phyloP scores from a whole-genome alignment of 1,140 invertebrate species.

The Drosophila carrolli region DNA sequence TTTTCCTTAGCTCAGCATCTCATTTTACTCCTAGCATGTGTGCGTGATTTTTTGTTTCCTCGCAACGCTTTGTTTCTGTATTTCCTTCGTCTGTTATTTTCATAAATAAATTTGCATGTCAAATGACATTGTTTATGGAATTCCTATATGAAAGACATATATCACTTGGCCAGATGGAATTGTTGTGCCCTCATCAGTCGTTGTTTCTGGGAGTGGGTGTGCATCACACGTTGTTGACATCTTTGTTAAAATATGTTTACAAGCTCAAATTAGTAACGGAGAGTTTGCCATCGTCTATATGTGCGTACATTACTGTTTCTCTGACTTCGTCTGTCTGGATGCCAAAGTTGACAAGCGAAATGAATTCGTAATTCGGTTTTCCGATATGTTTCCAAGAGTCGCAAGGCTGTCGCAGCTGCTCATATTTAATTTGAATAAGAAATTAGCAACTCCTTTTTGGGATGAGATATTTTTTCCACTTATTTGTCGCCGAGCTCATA shows the following conservation, averaged over 20 bases:
- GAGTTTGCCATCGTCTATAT: conserved; percentile 30
- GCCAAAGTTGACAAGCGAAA: conserved; percentile 75
- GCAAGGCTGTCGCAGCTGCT: conserved; percentile 28
- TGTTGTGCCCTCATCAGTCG: conserved; percentile 30
- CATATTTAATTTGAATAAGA: conserved; percentile 61
- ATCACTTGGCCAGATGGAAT: conserved; percentile 51
- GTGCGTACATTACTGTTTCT: conserved; percentile 15
- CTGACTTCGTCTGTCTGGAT: conserved; percentile 52
- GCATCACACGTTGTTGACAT: conserved; percentile 78
- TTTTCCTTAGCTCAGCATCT: conserved; percentile 73
- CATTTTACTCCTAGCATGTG: conserved; percentile 66
- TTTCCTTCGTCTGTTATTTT: conserved; percentile 73
- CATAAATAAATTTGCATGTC: conserved; percentile 83
- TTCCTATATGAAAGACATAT: conserved; percentile 77
- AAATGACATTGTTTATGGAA: conserved; percentile 83
- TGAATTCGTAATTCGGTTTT: conserved; percentile 83
- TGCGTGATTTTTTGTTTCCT: conserved; percentile 63
- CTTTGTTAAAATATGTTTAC: conserved; percentile 83
- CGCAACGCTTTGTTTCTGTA: conserved; percentile 39
- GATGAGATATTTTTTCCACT: conserved; percentile 8
- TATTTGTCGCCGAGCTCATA: too few species aligned
- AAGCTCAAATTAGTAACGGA: conserved; percentile 73
- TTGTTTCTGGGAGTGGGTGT: conserved; percentile 31
- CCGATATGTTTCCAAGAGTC: conserved; percentile 46
- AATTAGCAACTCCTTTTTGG: conserved; percentile 48